Evolutionary conservation across 2,797 vertebrate species (phyloP).

Genomic region (Periophthalmus magnuspinnatus): DNA sequence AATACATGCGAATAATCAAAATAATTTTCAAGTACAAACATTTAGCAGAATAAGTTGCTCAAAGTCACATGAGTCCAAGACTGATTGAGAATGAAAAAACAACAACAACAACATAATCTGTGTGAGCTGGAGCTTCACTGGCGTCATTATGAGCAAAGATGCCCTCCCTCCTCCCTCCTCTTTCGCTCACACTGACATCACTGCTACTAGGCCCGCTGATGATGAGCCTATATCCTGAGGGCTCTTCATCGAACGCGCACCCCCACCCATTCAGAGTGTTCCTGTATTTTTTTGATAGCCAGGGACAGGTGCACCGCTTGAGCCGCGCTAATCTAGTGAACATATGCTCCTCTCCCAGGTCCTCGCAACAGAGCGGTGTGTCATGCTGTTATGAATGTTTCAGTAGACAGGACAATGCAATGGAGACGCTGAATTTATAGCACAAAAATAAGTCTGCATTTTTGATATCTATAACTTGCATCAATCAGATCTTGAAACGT

Average conservation of each 20-base stretch:
- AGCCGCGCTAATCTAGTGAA: conserved; percentile 31
- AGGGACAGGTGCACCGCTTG: conserved; percentile 29
- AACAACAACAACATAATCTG: conserved; percentile 40
- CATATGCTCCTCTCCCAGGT: conserved; percentile 25
- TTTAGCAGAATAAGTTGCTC: background rate
- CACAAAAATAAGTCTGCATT: background rate
- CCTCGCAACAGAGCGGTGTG: conserved; percentile 20
- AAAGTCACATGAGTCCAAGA: background rate
- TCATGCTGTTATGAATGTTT: conserved; percentile 3
- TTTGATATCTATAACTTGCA: background rate
- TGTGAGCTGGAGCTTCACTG: conserved; percentile 38
- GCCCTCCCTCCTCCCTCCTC: conserved; percentile 10
- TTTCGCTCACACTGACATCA: conserved; percentile 32
- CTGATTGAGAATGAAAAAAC: background rate
- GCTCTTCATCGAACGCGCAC: conserved; percentile 17
- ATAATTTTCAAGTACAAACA: too few species aligned
- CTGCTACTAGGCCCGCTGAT: conserved; percentile 35
- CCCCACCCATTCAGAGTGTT: conserved; percentile 17
- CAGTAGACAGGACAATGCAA: conserved; percentile 7
- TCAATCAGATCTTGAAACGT: background rate
- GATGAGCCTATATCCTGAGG: conserved; percentile 29
- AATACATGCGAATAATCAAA: too few species aligned
- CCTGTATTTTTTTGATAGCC: conserved; percentile 24
- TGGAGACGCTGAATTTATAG: background rate
- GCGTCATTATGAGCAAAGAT: conserved; percentile 46